These are phyloP conservation scores for Nestor notabilis DNA, from an alignment of 2,113 vertebrate genomes.

Conservation along the genomic window DNA sequence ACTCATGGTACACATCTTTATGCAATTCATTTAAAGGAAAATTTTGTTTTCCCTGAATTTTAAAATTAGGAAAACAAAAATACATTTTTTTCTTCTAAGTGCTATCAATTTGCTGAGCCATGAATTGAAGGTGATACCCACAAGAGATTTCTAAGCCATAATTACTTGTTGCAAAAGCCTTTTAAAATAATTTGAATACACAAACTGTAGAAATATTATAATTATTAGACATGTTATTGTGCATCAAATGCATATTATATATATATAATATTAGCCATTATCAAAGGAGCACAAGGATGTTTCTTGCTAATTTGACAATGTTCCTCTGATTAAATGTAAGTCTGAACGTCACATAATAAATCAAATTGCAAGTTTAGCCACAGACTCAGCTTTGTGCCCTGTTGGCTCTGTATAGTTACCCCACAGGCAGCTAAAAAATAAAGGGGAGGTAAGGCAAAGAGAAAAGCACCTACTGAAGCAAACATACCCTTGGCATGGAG, in stretches of 20 bases:
- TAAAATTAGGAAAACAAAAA: not conserved
- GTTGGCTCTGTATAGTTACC: not conserved
- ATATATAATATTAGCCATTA: not conserved
- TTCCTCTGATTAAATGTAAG: not conserved
- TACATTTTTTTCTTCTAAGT: not conserved
- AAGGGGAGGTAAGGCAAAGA: not conserved
- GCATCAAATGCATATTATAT: not conserved
- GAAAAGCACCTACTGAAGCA: not conserved
- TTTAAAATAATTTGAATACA: not conserved
- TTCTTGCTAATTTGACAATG: not conserved
- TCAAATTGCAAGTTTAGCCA: not conserved
- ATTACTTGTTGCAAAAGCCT: not conserved
- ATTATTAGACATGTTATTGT: not conserved
- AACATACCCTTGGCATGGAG: rapidly evolving
- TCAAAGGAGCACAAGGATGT: not conserved
- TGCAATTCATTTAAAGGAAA: not conserved
- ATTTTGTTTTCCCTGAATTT: not conserved
- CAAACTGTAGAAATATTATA: not conserved
- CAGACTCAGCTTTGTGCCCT: not conserved
- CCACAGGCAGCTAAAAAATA: not conserved
- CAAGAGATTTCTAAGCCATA: not conserved
- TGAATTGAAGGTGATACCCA: not conserved
- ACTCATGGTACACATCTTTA: not conserved
- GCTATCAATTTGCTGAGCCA: not conserved
- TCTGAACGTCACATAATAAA: not conserved